Evolutionary conservation across 2,797 vertebrate genomes (phyloP).

Genomic region (Arnoldichthys spilopterus): DNA sequence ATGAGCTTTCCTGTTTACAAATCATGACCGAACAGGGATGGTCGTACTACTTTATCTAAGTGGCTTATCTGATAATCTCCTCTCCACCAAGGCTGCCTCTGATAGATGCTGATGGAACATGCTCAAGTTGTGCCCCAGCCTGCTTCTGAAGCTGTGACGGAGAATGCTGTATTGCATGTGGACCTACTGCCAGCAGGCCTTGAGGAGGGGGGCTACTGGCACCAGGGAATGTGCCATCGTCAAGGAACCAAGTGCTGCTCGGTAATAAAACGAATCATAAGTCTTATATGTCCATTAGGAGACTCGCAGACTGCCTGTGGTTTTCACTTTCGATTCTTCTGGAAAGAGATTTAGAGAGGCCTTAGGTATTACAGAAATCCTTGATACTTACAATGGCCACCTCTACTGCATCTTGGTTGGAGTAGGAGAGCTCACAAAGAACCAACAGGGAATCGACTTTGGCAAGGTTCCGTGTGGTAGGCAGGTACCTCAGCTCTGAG

Average conservation of each 20-base stretch:
- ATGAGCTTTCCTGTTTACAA: not conserved
- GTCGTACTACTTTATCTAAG: not conserved
- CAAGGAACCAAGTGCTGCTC: not conserved
- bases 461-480: conserved; percentile 82
- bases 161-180: conserved; percentile 45
- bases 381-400: conserved; percentile 90
- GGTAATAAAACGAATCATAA: conserved; percentile 40
- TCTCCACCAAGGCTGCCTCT: not conserved
- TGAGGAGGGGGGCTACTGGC: not conserved
- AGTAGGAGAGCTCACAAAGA: conserved; percentile 87
- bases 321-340: conserved; percentile 35
- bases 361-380: not conserved
- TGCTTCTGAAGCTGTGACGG: conserved; percentile 19
- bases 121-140: conserved; percentile 26
- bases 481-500: conserved; percentile 90
- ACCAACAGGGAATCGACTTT: conserved; percentile 85
- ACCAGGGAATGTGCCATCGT: not conserved
- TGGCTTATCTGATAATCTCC: not conserved
- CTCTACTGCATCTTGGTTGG: conserved; percentile 86
- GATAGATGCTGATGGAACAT: not conserved
- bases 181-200: conserved; percentile 18
- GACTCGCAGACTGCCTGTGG: conserved; percentile 17
- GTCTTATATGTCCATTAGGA: conserved; percentile 28
- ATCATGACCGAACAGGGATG: conserved; percentile 13
- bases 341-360: conserved; percentile 10